Conservation (phyloP, 2,888 invertebrate genomes). For the Pandemis corylana region DNA sequence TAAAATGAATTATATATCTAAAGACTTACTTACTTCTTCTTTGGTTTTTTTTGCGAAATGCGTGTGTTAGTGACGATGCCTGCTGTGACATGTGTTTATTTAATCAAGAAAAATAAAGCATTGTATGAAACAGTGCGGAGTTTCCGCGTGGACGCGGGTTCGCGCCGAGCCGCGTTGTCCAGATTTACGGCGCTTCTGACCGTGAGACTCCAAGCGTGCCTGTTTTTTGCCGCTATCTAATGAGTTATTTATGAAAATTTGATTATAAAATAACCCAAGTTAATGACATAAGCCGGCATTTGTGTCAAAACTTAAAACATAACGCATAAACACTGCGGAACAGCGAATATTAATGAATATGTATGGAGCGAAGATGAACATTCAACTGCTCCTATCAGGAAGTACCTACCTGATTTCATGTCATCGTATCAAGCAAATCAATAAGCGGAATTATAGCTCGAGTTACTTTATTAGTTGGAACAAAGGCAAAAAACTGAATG, state of each 20-base stretch:
- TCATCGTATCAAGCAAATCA: no score
- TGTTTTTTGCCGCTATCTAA: constrained; percentile 73
- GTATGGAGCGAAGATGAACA: constrained; percentile 54
- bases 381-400: constrained; percentile 61
- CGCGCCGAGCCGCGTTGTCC: constrained; percentile 59
- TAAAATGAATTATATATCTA: no score
- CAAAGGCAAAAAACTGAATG: not conserved
- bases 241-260: constrained; percentile 83
- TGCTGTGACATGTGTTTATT: not conserved
- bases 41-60: no score
- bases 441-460: no score
- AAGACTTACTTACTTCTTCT: no score
- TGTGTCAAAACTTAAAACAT: constrained; percentile 66
- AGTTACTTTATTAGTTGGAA: no score
- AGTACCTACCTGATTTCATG: not conserved
- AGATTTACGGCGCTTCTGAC: constrained; percentile 81
- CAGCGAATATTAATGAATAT: constrained; percentile 69
- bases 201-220: constrained; percentile 80
- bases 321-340: constrained; percentile 64
- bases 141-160: constrained; percentile 46
- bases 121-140: constrained; percentile 62
- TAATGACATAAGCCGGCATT: constrained; percentile 66
- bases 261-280: constrained; percentile 73
- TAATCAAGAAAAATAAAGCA: not conserved
- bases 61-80: no score